Percentiles rank a stretch among this genome's conserved stretches.
These are phyloP conservation scores for Drosophila willistoni DNA, from an alignment of 1,140 invertebrate genomes.

Conservation along the genomic window DNA sequence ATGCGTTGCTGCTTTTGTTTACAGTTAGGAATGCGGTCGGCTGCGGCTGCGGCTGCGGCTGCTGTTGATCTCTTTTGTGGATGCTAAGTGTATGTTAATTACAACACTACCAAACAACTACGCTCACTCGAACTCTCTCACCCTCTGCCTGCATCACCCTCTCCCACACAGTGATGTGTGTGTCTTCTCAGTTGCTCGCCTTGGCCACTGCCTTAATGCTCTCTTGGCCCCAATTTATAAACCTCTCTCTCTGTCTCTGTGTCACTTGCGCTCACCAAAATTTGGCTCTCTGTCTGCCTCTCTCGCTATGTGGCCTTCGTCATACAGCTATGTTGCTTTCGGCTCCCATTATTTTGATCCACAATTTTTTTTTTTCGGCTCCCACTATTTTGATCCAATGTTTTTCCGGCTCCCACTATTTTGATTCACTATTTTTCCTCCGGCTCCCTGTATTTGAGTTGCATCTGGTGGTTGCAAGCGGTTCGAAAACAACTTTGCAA, in stretches of 20 bases:
- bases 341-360: slow-evolving; percentile 20
- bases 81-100: slow-evolving; percentile 48
- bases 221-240: slow-evolving; percentile 70
- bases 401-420: neutral
- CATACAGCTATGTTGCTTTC: neutral
- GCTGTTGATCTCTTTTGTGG: slow-evolving; percentile 38
- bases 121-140: slow-evolving; percentile 12
- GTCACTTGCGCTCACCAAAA: slow-evolving; percentile 14
- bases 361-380: slow-evolving; percentile 24
- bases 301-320: neutral
- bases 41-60: slow-evolving; percentile 32
- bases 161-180: slow-evolving; percentile 8
- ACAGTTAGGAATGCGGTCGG: slow-evolving; percentile 76
- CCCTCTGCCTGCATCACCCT: slow-evolving; percentile 28
- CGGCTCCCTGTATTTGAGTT: too few relatives aligned
- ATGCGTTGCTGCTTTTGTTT: slow-evolving; percentile 50
- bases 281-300: neutral
- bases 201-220: slow-evolving; percentile 61
- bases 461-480: too few relatives aligned
- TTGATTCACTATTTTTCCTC: slow-evolving; percentile 28
- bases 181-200: slow-evolving; percentile 63
- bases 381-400: slow-evolving; percentile 27
- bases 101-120: slow-evolving; percentile 27
- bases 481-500: too few relatives aligned
- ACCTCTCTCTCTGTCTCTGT: slow-evolving; percentile 45